Conservation (phyloP, 2,113 vertebrate genomes). For the Gavialis gangeticus region DNA sequence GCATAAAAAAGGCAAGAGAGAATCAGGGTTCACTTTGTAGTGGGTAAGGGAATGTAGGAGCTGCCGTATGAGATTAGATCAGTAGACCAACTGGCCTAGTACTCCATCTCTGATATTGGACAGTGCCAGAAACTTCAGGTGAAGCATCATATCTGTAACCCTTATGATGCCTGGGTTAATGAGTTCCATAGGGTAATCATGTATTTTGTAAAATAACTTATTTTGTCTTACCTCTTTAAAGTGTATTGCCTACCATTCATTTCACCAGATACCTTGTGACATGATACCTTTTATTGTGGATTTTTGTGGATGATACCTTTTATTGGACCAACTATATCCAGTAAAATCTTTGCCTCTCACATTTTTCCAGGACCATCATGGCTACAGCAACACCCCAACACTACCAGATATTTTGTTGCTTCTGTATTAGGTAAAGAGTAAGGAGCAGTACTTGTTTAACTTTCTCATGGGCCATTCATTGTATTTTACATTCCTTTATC, state of each 20-base stretch:
- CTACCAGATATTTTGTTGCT: not conserved
- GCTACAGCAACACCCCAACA: too few species aligned
- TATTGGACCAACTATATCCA: too few species aligned
- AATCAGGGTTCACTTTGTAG: rapidly evolving
- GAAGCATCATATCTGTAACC: too few species aligned
- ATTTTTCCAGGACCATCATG: too few species aligned
- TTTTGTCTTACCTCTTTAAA: too few species aligned
- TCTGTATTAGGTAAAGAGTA: not conserved
- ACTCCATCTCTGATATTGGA: not conserved
- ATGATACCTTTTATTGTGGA: too few species aligned
- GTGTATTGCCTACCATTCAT: too few species aligned
- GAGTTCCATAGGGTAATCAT: not conserved
- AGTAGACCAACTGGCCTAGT: not conserved
- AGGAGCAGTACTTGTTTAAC: not conserved
- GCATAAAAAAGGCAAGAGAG: not conserved
- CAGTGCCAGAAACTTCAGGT: not conserved
- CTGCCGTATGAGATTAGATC: not conserved
- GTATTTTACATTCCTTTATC: not conserved
- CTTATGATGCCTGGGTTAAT: not conserved
- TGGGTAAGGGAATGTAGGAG: not conserved
- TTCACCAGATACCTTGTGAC: too few species aligned
- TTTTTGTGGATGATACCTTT: too few species aligned
- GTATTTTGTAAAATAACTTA: not conserved
- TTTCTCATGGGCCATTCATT: not conserved
- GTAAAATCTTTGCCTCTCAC: too few species aligned